Base-by-base conservation (phyloP, 2,888 invertebrate species). In the Machimus rusticus region DNA sequence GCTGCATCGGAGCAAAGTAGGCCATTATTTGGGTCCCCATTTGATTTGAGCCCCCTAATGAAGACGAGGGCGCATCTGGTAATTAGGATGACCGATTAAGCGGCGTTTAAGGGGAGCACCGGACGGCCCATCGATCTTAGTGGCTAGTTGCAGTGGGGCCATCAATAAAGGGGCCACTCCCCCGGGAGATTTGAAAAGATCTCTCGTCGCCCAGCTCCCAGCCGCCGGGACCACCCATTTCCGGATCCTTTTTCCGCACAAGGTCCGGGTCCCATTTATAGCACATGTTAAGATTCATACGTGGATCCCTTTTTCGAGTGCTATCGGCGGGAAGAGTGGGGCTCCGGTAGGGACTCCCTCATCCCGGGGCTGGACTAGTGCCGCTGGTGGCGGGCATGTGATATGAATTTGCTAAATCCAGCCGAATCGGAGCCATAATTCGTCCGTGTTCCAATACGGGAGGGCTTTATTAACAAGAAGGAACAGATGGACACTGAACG, bases 31-130 rank as follows among this genome's bases (percentile, higher is more conserved):
- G 57, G n/a, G 46, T 23, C 82, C 82, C 19, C 82, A 66, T 57
- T 51, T 34, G 37, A 37, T 28, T 66, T 57, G n/a, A 37, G 31
- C 23, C 12, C 9, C 34, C 37, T 57, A 84, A 84, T 84, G 82
- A 84, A 84, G 82, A 84, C 82, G 37, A 66, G 82, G 82, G 82
- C 82, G 66, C 66, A 84, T 84, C 82, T 84, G 82, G 82, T 66
- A 84, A 84, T 84, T 84, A 84, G 82, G 82, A 84, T 84, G 82
- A 84, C 82, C 82, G 82, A 84, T 84, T 84, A 84, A 84, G 55
- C 55, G 37, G 82, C 82, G 39, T 84, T 84, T 84, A 84, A 84
- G 66, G 66, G n/a, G 57, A 82, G 57, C 37, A 57, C 66, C 39
- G 34, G 57, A 23, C 34, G 34, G 66, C 19, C 66, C 55, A 84